Percentiles rank a stretch among this genome's conserved stretches.
Conservation (phyloP, 64 coral and sea anemone genomes). For the Dendrophyllia cribrosa region DNA sequence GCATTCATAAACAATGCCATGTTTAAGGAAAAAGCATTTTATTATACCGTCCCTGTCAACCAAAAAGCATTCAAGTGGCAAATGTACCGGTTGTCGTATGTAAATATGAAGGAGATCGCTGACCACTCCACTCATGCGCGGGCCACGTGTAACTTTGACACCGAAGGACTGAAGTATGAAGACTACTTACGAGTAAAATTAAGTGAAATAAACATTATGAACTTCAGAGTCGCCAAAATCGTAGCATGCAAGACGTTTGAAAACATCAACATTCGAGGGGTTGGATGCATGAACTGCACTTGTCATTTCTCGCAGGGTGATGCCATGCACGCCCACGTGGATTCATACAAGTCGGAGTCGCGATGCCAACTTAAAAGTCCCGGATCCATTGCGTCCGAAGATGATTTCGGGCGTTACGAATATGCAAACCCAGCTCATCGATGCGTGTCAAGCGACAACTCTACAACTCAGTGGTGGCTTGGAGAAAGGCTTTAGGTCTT, state of each 20-base stretch:
- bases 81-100: constrained; percentile 54
- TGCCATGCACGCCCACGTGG: constrained; percentile 3
- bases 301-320: background rate
- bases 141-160: constrained; percentile 73
- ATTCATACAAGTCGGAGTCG: background rate
- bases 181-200: constrained; percentile 66
- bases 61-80: constrained; percentile 59
- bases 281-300: constrained; percentile 51
- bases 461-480: no score
- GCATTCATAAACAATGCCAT: constrained; percentile 5
- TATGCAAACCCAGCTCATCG: constrained; percentile 32
- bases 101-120: constrained; percentile 21
- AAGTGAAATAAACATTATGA: constrained; percentile 36
- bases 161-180: constrained; percentile 41
- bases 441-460: constrained; percentile 22
- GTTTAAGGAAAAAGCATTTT: constrained; percentile 10
- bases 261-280: constrained; percentile 58
- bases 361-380: constrained; percentile 30
- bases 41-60: constrained; percentile 5
- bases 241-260: constrained; percentile 1
- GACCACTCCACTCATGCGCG: constrained; percentile 61
- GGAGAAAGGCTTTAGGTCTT: no score
- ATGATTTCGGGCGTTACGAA: constrained; percentile 63
- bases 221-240: no score
- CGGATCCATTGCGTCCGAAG: background rate